Percentiles rank a stretch among this genome's conserved stretches.
phyloP scores from a whole-genome alignment of 2,888 invertebrate species.

The Micropterix aruncella region DNA sequence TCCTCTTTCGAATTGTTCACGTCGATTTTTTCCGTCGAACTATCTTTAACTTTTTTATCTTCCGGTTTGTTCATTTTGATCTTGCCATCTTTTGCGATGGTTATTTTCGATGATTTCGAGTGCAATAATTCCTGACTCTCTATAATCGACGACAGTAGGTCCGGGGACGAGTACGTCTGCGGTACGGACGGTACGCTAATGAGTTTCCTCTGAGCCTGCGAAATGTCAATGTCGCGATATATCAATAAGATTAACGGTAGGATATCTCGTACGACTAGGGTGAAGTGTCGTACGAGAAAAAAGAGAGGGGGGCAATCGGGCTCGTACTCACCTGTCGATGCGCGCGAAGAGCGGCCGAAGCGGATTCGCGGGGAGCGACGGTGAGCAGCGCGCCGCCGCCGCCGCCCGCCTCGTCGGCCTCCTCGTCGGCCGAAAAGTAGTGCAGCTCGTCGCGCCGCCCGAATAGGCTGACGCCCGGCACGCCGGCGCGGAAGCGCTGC shows the following conservation, averaged over 20 bases:
- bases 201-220: slow-evolving; percentile 36
- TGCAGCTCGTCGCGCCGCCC: slow-evolving; percentile 55
- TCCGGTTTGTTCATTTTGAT: slow-evolving; percentile 34
- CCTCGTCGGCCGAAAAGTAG: slow-evolving; percentile 45
- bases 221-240: no score
- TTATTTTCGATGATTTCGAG: slow-evolving; percentile 44
- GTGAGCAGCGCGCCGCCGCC: slow-evolving; percentile 18
- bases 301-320: not conserved
- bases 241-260: no score
- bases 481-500: slow-evolving; percentile 17
- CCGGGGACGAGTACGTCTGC: slow-evolving; percentile 32
- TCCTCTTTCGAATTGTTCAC: slow-evolving; percentile 19
- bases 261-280: no score
- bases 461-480: slow-evolving; percentile 43
- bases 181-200: slow-evolving; percentile 26
- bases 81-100: slow-evolving; percentile 46
- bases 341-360: slow-evolving; percentile 28
- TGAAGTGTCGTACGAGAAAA: not conserved
- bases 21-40: slow-evolving; percentile 16
- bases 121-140: slow-evolving; percentile 57
- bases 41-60: slow-evolving; percentile 1
- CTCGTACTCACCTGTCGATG: slow-evolving; percentile 26
- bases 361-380: slow-evolving; percentile 29
- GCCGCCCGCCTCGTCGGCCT: slow-evolving; percentile 13
- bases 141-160: slow-evolving; percentile 56